Evolutionary conservation across 2,113 vertebrate genomes (phyloP), one percentile per base, ranked within the genome.

Genomic region (Willisornis vidua): DNA sequence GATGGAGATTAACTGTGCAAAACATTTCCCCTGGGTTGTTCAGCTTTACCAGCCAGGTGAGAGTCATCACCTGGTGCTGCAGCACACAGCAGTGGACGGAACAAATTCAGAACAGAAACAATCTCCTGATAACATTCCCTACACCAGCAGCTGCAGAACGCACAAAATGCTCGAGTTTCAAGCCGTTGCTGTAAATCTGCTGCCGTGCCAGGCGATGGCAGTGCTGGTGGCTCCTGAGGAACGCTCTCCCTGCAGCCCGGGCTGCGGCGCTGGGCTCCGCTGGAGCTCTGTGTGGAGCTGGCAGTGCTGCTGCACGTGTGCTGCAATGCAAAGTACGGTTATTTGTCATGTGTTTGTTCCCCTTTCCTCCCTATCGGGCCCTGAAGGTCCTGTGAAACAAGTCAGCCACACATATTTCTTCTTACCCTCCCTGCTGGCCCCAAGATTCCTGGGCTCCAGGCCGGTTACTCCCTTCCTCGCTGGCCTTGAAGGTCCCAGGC

Each of bases 111-210:
- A 28, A 18, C 31, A 37, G 72, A 61, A 61, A 0, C 41, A 61
- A 7, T 15, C 61, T 48, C 62, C 13, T 24, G 7, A 0, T 2
- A 8, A 7, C 9, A 28, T 3, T 20, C 13, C 31, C n/a, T 9
- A 0, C 3, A 0, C 14, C 5, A 10, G 62, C 74, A 8, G 71
- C 1, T 48, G 70, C 61, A 15, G 35, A 3, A 13, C 0, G 31
- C 26, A 1, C 19, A 0, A 8, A 2, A 6, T 0, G 39, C 80
- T 73, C 17, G 12, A 0, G 2, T 4, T 48, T 3, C 19, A 8
- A 39, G 43, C 26, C 5, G 24, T 3, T 13, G 72, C 81, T 93
- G 93, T 54, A 46, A 3, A 9, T 35, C 45, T 58, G 54, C 68
- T 3, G 14, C 4, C 9, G 0, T 3, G 75, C 94, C 96, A 72